These are phyloP conservation scores for Indicator maculatus DNA, from an alignment of 2,113 vertebrate genomes.

Conservation along the genomic window DNA sequence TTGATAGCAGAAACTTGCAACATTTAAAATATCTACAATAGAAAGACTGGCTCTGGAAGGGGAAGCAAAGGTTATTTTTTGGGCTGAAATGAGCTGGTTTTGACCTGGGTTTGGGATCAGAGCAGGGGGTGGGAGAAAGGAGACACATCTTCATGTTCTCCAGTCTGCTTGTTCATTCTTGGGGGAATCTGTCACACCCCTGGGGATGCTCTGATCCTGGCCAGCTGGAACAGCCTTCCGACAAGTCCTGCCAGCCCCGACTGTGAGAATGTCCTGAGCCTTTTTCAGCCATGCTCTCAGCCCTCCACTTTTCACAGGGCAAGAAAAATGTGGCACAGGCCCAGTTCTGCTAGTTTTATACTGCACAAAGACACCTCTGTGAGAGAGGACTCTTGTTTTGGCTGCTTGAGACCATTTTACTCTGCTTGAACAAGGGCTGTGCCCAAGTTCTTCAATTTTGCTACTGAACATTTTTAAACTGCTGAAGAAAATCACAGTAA, in stretches of 20 bases:
- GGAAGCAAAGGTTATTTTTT: conserved; percentile 12
- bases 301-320: conserved; percentile 55
- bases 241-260: conserved; percentile 30
- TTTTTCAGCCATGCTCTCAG: conserved; percentile 65
- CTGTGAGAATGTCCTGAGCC: conserved; percentile 70
- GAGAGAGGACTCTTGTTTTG: conserved; percentile 43
- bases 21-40: not conserved
- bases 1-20: not conserved
- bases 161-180: conserved; percentile 65
- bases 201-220: conserved; percentile 58
- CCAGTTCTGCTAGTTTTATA: conserved; percentile 53
- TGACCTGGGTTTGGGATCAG: conserved; percentile 38
- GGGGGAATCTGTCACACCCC: conserved; percentile 67
- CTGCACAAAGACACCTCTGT: conserved; percentile 63
- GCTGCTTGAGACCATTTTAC: conserved; percentile 31
- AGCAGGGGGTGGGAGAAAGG: conserved; percentile 39
- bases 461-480: conserved; percentile 35
- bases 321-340: conserved; percentile 52
- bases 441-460: conserved; percentile 41
- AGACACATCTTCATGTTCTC: conserved; percentile 64
- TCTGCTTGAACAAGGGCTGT: conserved; percentile 21
- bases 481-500: not conserved
- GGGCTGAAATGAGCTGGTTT: not conserved
- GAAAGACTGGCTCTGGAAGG: conserved; percentile 4
- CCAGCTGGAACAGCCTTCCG: conserved; percentile 51